These are phyloP conservation scores for Dryoscopus gambensis DNA, from an alignment of 2,113 vertebrate species.

Conservation along the genomic window DNA sequence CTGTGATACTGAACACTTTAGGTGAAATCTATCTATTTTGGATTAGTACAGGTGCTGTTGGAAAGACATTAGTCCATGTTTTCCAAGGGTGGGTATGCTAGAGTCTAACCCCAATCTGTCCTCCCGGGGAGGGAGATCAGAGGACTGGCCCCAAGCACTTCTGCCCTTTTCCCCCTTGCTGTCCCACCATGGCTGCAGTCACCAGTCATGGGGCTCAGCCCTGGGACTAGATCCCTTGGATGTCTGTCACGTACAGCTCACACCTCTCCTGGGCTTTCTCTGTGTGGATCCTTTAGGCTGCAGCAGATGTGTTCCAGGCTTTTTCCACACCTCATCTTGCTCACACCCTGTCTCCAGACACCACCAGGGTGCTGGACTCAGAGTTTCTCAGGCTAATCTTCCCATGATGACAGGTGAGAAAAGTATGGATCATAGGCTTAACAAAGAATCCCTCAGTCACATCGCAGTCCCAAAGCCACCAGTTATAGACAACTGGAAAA, in stretches of 20 bases:
- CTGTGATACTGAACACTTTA: background rate
- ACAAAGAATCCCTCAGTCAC: background rate
- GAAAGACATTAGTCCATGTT: background rate
- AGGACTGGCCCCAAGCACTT: background rate
- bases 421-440: background rate
- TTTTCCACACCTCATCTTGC: background rate
- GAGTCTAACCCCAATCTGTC: background rate
- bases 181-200: background rate
- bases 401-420: background rate
- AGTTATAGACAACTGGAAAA: background rate
- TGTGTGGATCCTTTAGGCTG: background rate
- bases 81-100: background rate
- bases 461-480: background rate
- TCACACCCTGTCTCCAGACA: background rate
- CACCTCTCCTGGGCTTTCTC: no score
- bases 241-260: background rate
- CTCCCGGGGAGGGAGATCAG: background rate
- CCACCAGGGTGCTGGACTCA: background rate
- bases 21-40: background rate
- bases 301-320: fast-evolving
- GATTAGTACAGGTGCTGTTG: background rate
- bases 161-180: background rate
- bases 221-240: no score
- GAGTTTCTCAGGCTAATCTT: background rate
- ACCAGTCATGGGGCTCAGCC: fast-evolving